phyloP scores from a whole-genome alignment of 2,797 vertebrate species.

The Melanotaenia boesemani region DNA sequence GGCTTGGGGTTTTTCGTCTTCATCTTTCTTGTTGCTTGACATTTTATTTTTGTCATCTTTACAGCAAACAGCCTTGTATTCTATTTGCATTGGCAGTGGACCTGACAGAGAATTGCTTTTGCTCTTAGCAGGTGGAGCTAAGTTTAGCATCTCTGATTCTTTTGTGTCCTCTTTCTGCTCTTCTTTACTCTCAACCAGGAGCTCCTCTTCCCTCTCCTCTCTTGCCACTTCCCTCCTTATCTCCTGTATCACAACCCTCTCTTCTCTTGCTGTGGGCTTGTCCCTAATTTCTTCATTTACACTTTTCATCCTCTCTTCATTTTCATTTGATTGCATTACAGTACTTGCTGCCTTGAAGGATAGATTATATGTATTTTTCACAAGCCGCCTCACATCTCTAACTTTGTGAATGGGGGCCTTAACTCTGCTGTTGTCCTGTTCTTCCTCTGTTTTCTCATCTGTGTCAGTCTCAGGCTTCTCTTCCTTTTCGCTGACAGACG shows the following conservation, averaged over 20 bases:
- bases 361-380: constrained; percentile 91
- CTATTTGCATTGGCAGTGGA: constrained; percentile 81
- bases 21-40: constrained; percentile 25
- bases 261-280: constrained; percentile 8
- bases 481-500: constrained; percentile 33
- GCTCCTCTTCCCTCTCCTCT: constrained; percentile 37
- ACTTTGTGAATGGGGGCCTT: constrained; percentile 86
- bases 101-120: constrained; percentile 58
- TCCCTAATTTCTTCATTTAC: constrained; percentile 29
- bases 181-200: constrained; percentile 23
- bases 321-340: constrained; percentile 40
- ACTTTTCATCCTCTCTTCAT: constrained; percentile 27
- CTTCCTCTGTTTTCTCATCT: constrained; percentile 62
- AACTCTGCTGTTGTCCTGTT: constrained; percentile 63
- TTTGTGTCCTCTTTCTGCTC: constrained; percentile 36
- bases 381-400: constrained; percentile 90
- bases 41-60: constrained; percentile 78
- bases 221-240: constrained; percentile 15
- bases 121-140: constrained; percentile 41
- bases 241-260: constrained; percentile 28
- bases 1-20: constrained; percentile 35
- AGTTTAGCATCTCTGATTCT: constrained; percentile 29
- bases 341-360: constrained; percentile 80
- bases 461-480: constrained; percentile 22
- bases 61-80: constrained; percentile 85